Percentiles rank a stretch among this genome's conserved stretches.
These are phyloP conservation scores for Coptodon bakossiorum DNA, from an alignment of 2,113 vertebrate species.

Conservation along the genomic window DNA sequence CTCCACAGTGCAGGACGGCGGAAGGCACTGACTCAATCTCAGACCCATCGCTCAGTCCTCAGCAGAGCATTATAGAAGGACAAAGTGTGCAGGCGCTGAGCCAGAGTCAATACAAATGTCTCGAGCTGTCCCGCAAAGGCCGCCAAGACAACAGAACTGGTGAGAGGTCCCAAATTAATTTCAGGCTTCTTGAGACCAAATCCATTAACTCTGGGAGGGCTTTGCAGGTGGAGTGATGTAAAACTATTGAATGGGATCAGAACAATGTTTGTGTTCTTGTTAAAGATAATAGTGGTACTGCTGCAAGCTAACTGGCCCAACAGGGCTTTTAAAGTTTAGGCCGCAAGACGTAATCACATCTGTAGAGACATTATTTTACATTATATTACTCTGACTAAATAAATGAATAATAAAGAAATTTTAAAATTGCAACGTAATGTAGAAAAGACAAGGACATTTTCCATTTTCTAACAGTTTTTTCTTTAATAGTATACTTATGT, in stretches of 20 bases:
- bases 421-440: background rate
- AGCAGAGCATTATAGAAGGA: constrained; percentile 20
- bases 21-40: constrained; percentile 25
- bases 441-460: background rate
- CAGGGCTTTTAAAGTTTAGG: background rate
- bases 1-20: constrained; percentile 48
- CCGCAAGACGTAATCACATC: background rate
- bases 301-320: background rate
- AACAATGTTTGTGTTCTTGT: background rate
- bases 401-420: background rate
- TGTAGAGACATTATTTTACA: background rate
- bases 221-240: background rate
- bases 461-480: background rate
- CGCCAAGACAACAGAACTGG: constrained; percentile 62
- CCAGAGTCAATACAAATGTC: constrained; percentile 62
- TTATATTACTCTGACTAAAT: background rate
- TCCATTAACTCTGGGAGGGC: background rate
- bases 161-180: constrained; percentile 33
- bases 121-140: constrained; percentile 44
- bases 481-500: background rate
- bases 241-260: background rate
- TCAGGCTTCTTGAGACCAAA: background rate
- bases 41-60: constrained; percentile 42
- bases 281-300: background rate
- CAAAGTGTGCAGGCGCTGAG: constrained; percentile 30